phyloP scores from a whole-genome alignment of 35 echinoderm and acorn worm species.

The Holothuria glaberrima region DNA sequence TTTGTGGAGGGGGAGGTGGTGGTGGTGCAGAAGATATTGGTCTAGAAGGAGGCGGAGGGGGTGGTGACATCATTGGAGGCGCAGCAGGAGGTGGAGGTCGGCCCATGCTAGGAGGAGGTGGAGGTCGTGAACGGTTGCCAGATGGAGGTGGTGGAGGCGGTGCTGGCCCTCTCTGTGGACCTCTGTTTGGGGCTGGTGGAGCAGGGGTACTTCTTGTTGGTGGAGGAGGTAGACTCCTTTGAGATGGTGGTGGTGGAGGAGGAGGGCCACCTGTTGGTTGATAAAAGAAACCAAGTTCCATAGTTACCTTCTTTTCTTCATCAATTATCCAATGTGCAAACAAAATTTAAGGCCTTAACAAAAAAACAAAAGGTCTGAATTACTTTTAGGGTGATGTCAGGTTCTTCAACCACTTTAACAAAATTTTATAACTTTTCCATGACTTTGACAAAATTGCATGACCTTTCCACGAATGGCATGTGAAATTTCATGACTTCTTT shows the following conservation, averaged over 20 bases:
- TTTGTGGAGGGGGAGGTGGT: background rate
- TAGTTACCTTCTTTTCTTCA: no score
- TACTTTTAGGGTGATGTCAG: no score
- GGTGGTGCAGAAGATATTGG: constrained; percentile 2
- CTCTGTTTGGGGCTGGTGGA: background rate
- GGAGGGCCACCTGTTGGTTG: constrained; percentile 19
- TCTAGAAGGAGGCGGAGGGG: constrained; percentile 16
- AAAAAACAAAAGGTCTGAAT: no score
- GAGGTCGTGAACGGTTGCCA: background rate
- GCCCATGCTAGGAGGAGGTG: background rate
- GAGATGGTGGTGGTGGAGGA: constrained; percentile 21
- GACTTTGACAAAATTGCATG: no score
- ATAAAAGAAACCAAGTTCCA: background rate
- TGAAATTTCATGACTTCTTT: no score
- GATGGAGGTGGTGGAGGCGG: constrained; percentile 7
- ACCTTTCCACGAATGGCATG: no score
- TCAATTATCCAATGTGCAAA: no score
- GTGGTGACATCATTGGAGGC: background rate
- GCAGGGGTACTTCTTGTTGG: background rate
- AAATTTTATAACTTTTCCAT: no score
- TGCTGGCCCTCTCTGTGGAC: background rate
- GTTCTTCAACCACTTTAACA: no score
- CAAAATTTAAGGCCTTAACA: no score
- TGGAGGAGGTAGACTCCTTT: constrained; percentile 4
- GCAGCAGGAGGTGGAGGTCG: constrained; percentile 8